Evolutionary conservation across 2,888 invertebrate genomes (phyloP).

Genomic region (Acrocera orbiculus): DNA sequence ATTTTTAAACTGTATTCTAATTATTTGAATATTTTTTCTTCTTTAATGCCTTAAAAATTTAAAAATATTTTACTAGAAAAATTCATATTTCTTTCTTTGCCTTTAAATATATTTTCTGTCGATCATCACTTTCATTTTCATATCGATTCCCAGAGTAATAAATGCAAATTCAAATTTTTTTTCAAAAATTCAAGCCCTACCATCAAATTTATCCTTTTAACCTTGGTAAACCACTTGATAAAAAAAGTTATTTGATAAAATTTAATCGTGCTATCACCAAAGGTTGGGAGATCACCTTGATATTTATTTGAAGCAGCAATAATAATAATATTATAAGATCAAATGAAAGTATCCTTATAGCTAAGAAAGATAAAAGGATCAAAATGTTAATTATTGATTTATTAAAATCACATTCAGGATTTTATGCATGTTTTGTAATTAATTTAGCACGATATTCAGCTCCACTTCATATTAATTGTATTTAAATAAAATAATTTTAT

Average conservation of each 20-base stretch:
- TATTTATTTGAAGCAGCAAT: slow-evolving; percentile 42
- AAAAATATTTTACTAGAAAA: no score
- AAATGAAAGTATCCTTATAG: slow-evolving; percentile 19
- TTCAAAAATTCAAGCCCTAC: slow-evolving; percentile 29
- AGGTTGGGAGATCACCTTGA: slow-evolving; percentile 44
- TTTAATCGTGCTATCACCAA: slow-evolving; percentile 38
- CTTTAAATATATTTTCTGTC: no score
- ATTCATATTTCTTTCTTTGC: no score
- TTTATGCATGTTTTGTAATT: neutral
- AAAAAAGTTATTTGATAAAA: slow-evolving; percentile 36
- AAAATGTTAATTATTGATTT: slow-evolving; percentile 37
- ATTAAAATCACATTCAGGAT: neutral
- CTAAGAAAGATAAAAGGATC: slow-evolving; percentile 24
- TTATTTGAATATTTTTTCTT: no score
- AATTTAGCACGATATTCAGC: neutral
- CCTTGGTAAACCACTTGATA: slow-evolving; percentile 36
- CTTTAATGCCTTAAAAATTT: no score
- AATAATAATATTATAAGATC: slow-evolving; percentile 25
- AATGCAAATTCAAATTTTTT: neutral
- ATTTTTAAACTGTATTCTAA: no score
- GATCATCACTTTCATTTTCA: no score
- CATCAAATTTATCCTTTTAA: slow-evolving; percentile 39
- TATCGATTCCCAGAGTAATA: no score
- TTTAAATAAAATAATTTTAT: neutral
- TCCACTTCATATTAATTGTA: neutral